Percentiles rank a stretch among this genome's conserved stretches.
Conservation (phyloP, 1,140 invertebrate species). For the Triops cancriformis region DNA sequence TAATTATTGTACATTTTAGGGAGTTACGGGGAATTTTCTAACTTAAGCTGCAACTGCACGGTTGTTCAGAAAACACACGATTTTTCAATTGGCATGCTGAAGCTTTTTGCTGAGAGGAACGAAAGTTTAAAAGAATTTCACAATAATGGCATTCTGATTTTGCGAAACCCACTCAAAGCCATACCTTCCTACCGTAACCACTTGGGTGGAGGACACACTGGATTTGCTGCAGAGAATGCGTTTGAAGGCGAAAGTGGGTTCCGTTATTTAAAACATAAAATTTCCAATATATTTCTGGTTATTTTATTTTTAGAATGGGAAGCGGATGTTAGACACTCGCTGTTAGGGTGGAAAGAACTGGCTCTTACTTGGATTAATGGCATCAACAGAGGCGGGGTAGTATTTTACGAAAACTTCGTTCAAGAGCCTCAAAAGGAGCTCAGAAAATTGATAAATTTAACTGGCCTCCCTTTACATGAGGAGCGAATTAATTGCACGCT, state of each 20-base stretch:
- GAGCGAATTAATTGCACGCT: conserved; percentile 30
- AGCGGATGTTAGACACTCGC: conserved; percentile 24
- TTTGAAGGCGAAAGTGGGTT: conserved; percentile 32
- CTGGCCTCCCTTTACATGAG: conserved; percentile 23
- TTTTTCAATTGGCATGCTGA: background rate
- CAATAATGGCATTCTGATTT: background rate
- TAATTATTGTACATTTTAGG: conserved; percentile 30
- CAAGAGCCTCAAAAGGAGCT: conserved; percentile 29
- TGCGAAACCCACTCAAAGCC: conserved; percentile 4
- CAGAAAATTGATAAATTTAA: conserved; percentile 26
- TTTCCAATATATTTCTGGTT: conserved; percentile 3
- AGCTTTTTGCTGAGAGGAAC: background rate
- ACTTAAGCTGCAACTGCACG: conserved; percentile 34
- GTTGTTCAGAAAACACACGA: conserved; percentile 38
- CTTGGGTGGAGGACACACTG: background rate
- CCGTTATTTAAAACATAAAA: conserved; percentile 30
- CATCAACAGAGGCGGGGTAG: conserved; percentile 22
- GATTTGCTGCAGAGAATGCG: background rate
- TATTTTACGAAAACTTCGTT: conserved; percentile 32
- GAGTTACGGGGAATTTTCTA: conserved; percentile 36
- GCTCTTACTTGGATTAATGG: conserved; percentile 26
- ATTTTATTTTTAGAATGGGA: conserved; percentile 30
- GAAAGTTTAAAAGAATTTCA: background rate
- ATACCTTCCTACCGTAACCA: conserved; percentile 8
- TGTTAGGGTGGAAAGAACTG: conserved; percentile 23